These are phyloP conservation scores for Eurytoma adleriae DNA, from an alignment of 2,888 invertebrate genomes.

Conservation along the genomic window DNA sequence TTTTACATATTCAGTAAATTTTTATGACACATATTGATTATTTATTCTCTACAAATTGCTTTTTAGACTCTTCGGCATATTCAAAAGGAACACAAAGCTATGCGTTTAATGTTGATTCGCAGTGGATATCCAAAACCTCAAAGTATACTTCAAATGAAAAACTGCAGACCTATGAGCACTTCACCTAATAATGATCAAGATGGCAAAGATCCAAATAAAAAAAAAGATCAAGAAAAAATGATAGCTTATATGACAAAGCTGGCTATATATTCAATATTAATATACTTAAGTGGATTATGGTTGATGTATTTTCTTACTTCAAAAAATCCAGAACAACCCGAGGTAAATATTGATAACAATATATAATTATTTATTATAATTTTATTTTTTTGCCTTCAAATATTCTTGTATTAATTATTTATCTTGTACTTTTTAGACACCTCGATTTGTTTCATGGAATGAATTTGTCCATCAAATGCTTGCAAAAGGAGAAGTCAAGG, in stretches of 20 bases:
- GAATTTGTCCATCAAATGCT: constrained; percentile 97
- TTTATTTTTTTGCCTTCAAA: background rate
- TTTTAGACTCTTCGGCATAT: constrained; percentile 69
- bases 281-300: constrained; percentile 54
- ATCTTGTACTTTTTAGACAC: constrained; percentile 35
- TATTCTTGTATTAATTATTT: background rate
- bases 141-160: constrained; percentile 22
- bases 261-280: constrained; percentile 51
- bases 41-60: constrained; percentile 39
- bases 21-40: background rate
- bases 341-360: constrained; percentile 8
- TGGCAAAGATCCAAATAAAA: constrained; percentile 30
- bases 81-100: constrained; percentile 79
- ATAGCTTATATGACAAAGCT: constrained; percentile 60
- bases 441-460: constrained; percentile 89
- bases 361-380: background rate
- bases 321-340: constrained; percentile 29
- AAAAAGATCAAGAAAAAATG: constrained; percentile 57
- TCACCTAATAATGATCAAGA: constrained; percentile 47
- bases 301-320: constrained; percentile 45
- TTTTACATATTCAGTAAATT: background rate
- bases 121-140: constrained; percentile 54
- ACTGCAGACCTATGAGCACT: constrained; percentile 61
- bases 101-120: constrained; percentile 69
- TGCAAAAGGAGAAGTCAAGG: constrained; percentile 94